Base-by-base conservation (phyloP, 2,888 invertebrate genomes). In the Sarcophaga rosellei region DNA sequence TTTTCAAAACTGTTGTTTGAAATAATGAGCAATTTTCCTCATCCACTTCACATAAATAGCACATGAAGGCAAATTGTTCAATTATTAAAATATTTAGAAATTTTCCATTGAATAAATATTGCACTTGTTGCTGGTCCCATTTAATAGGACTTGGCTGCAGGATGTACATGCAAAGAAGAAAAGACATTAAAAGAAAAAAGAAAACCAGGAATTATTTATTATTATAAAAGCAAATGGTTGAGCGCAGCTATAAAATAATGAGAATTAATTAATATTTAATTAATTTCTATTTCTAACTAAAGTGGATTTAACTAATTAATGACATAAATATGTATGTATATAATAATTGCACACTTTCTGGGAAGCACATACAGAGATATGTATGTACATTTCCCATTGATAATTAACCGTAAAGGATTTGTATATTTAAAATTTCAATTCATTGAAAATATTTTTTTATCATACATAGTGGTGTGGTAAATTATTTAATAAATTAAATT, bases 61-160 rank as follows among this genome's bases (percentile, higher is more conserved):
- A 90, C 89, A 92, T 90, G 89, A 92, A 92, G 89, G 90, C 89
- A 89, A 91, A 91, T 90, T 91, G 91, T 89, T 92, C 92, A 88
- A 90, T 90, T 91, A 92, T 92, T 91, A 93, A 91, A 90, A 92
- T 91, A 90, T 91, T 92, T 89, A 92, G 88, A 90, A 89, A 89
- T 76, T 77, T 88, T 81, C 88, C 90, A 35, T 89, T 89, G 88
- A 91, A 91, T 88, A 93, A 88, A 74, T 91, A 90, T 83, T 90
- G 90, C 89, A 92, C 92, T 92, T 92, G 92, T 91, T 92, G 91
- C 90, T 89, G 88, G 83, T 88, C 90, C 91, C 91, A 92, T 86
- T 91, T 89, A 84, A 88, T 87, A 77, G 88, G 89, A 88, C 90
- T 90, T 87, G 89, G 90, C 91, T 92, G 66, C 21, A 76, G 79